These are phyloP conservation scores for Hecatera dysodea DNA, from an alignment of 2,888 invertebrate genomes.

Conservation along the genomic window DNA sequence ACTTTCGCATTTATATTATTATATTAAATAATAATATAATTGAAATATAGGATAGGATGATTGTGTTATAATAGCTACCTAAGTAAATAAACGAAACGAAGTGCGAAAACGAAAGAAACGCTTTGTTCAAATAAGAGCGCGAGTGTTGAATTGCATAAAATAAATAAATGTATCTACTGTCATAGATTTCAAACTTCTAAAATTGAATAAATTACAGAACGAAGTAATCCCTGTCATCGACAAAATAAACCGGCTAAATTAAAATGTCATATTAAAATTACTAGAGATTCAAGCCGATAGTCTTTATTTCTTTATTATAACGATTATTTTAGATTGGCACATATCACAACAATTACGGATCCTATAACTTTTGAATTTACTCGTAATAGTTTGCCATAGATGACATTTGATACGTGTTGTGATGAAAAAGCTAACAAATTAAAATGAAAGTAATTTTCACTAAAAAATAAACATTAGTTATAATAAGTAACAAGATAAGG, in stretches of 20 bases:
- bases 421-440: constrained; percentile 6
- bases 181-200: background rate
- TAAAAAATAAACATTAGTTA: background rate
- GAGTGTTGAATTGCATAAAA: no score
- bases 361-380: background rate
- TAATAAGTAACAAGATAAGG: background rate
- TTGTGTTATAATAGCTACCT: no score
- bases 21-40: no score
- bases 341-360: background rate
- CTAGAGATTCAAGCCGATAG: no score
- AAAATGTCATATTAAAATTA: background rate
- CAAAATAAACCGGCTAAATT: constrained; percentile 4
- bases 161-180: background rate
- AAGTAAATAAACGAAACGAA: no score
- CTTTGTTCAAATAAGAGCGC: no score
- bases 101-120: no score
- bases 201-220: constrained; percentile 12
- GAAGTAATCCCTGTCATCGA: constrained; percentile 19
- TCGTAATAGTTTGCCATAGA: background rate
- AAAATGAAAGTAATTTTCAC: background rate
- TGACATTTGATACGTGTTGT: constrained; percentile 10
- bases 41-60: no score
- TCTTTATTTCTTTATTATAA: fast-evolving
- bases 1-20: no score
- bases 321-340: background rate